Conservation (phyloP, 2,113 vertebrate genomes). For the Falco punctatus region DNA sequence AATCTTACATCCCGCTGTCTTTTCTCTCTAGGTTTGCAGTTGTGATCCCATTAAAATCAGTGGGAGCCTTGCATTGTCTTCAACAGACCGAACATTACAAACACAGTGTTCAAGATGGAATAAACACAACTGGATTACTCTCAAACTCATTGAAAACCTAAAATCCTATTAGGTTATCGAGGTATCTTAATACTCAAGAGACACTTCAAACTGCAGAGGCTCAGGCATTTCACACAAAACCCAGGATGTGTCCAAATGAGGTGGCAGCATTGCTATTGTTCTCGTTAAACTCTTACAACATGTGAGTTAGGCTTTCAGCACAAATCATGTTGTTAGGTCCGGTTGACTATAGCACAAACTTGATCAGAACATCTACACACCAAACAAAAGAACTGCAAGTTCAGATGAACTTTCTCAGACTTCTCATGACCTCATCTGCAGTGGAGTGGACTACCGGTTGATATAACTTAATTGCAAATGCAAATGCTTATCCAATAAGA, state of each 20-base stretch:
- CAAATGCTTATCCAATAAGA: not conserved
- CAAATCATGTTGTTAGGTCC: not conserved
- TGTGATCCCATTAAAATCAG: conserved; percentile 13
- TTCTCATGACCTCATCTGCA: not conserved
- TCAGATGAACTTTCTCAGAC: conserved; percentile 3
- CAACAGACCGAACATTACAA: not conserved
- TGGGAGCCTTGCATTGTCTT: conserved; percentile 12
- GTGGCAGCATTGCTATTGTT: not conserved
- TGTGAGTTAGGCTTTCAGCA: not conserved
- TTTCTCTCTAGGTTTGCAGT: conserved; percentile 2
- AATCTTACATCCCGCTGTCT: not conserved
- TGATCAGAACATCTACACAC: not conserved
- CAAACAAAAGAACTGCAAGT: conserved; percentile 13
- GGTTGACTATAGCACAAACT: conserved; percentile 5
- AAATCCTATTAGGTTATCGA: conserved; percentile 33
- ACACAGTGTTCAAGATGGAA: not conserved
- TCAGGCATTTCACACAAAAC: not conserved
- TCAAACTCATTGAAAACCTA: conserved; percentile 13
- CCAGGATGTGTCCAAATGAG: not conserved
- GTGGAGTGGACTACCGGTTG: not conserved
- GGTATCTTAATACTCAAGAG: conserved; percentile 4
- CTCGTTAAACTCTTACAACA: not conserved
- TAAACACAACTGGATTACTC: conserved; percentile 16
- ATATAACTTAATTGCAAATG: not conserved
- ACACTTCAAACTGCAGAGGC: conserved; percentile 19